Evolutionary conservation across 1,140 invertebrate species (phyloP).

Genomic region (Psix sp.): DNA sequence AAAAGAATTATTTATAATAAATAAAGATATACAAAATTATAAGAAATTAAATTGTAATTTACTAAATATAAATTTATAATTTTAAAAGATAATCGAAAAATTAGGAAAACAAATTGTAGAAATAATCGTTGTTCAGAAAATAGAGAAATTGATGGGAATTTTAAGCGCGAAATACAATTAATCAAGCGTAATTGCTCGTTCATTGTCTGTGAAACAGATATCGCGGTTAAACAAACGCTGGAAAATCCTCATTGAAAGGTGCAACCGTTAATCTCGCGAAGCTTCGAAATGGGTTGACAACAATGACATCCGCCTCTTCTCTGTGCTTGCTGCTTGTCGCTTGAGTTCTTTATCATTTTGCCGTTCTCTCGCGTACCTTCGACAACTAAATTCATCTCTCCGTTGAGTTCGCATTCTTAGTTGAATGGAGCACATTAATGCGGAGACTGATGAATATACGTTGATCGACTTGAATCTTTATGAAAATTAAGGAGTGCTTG

Average conservation of each 20-base stretch:
- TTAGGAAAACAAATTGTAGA: too few species aligned
- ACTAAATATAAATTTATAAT: too few species aligned
- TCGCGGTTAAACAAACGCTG: conserved; percentile 55
- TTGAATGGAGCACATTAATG: conserved; percentile 7
- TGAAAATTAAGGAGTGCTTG: too few species aligned
- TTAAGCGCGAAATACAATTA: too few species aligned
- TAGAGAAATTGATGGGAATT: too few species aligned
- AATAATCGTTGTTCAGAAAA: too few species aligned
- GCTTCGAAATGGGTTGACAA: conserved; percentile 54
- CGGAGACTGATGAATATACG: neutral
- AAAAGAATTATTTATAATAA: too few species aligned
- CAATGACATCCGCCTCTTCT: conserved; percentile 21
- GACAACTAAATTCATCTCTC: conserved; percentile 14
- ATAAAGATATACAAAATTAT: too few species aligned
- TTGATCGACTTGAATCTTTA: conserved; percentile 16
- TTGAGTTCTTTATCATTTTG: conserved; percentile 35
- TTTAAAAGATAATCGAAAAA: too few species aligned
- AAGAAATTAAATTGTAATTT: too few species aligned
- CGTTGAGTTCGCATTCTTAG: conserved; percentile 15
- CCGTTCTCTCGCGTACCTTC: conserved; percentile 19
- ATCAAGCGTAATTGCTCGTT: too few species aligned
- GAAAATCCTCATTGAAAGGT: conserved; percentile 42
- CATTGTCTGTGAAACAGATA: conserved; percentile 11
- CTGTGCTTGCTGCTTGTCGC: conserved; percentile 24
- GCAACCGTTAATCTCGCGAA: conserved; percentile 51